Evolutionary conservation across 1,140 invertebrate species (phyloP), one percentile per base, ranked within the genome.

Genomic region (Bombus pyrosoma): DNA sequence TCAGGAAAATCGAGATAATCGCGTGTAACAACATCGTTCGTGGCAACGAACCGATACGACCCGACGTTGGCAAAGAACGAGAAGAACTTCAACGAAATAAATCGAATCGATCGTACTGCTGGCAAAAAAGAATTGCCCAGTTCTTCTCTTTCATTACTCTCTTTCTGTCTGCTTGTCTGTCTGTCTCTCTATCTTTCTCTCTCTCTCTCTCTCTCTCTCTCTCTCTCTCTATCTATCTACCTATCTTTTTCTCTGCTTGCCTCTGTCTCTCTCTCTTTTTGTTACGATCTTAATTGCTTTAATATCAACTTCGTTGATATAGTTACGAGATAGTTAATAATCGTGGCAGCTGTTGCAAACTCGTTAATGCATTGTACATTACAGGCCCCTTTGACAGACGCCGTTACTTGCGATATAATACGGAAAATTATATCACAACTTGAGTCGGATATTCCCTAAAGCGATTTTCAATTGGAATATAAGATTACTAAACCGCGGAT

Each of bases 1-100:
- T 53, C 69, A 15, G 73, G 41, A 66, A 72, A 86, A 89, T 83
- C 81, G 64, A 86, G 77, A 83, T 81, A 74, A 85, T 69, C 34
- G 41, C 43, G 59, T 59, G 57, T 34, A 74, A 81, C 83, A 85
- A 43, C 77, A 59, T 85, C 57, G 53, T 53, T 22, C 53, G 5
- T 22, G 32, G 22, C 3, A 32, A 4, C 57, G 5, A 66, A 32
- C n/a, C n/a, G 15, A 66, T 62, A 62, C 57, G 57, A 47, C 39
- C 3, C 15, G 47, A 8, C 32, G 10, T 32, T 4, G 39, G 15
- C 22, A 73, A 80, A 71, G 43, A 62, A 71, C 64, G 13, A 41
- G 12, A 25, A 6, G 53, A 62, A 62, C 32, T 71, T 57, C 39
- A n/a, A 59, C 34, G 34, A 41, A 28, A 18, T 75, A 25, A 28